A percentile compares a stretch with the other conserved stretches of the same genome.
Evolutionary conservation across 2,113 vertebrate genomes (phyloP).

Genomic region (Xenus cinereus): DNA sequence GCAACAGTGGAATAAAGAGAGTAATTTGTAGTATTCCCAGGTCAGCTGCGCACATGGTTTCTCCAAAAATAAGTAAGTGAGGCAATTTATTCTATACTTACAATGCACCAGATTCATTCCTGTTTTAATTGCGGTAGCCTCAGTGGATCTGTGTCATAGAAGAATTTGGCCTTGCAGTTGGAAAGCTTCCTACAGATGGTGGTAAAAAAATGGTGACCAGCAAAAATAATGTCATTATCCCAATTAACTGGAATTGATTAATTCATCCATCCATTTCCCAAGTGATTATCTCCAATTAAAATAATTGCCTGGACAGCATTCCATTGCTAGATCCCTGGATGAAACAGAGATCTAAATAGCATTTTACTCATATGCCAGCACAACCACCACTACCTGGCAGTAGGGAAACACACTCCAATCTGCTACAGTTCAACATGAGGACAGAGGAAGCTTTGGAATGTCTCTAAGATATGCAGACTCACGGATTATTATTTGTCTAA

Average conservation of each 20-base stretch:
- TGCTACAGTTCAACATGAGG: not conserved
- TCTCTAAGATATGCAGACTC: not conserved
- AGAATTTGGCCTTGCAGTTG: not conserved
- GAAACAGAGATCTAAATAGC: not conserved
- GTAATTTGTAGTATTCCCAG: constrained; percentile 44
- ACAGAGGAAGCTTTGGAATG: not conserved
- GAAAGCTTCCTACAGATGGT: constrained; percentile 25
- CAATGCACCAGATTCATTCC: not conserved
- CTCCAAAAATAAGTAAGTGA: constrained; percentile 33
- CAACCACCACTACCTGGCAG: not conserved
- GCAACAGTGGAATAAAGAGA: constrained; percentile 32
- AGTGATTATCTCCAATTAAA: constrained; percentile 49
- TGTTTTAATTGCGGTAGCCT: not conserved
- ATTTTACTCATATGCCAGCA: not conserved
- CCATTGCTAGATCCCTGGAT: not conserved
- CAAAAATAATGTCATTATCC: constrained; percentile 43
- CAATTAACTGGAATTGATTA: constrained; percentile 55
- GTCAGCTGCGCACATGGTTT: constrained; percentile 34
- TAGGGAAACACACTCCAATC: not conserved
- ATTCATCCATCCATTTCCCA: constrained; percentile 40
- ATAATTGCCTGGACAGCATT: constrained; percentile 34
- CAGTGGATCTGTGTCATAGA: not conserved
- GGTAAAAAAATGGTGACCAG: not conserved
- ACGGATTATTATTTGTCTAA: not conserved
- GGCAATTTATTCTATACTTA: constrained; percentile 11